Conservation (phyloP, 1,140 invertebrate genomes). For the Panagrolaimus sp. region DNA sequence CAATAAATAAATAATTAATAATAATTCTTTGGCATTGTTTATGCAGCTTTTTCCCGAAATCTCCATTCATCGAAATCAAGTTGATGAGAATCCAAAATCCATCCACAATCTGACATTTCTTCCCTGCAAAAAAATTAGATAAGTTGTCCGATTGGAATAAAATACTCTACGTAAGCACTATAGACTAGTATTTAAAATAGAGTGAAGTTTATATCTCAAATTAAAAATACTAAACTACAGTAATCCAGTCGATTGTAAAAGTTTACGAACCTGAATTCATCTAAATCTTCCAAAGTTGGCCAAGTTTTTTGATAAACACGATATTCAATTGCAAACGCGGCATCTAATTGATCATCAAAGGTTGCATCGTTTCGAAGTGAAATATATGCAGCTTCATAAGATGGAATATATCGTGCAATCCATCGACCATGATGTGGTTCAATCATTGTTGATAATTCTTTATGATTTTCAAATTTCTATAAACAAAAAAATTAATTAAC, state of each 20-base stretch:
- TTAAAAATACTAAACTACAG: constrained; percentile 20
- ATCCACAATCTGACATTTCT: constrained; percentile 22
- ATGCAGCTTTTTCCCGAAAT: constrained; percentile 15
- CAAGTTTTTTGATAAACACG: background rate
- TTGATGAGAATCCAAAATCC: constrained; percentile 29
- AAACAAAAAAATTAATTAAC: background rate
- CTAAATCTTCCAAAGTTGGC: background rate
- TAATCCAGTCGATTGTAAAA: background rate
- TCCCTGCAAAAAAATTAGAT: constrained; percentile 7
- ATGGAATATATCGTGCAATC: background rate
- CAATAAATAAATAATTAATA: too few species aligned
- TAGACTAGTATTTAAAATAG: constrained; percentile 20
- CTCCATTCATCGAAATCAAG: constrained; percentile 40
- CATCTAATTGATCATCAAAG: constrained; percentile 5
- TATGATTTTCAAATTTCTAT: constrained; percentile 3
- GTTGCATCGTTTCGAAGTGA: constrained; percentile 1
- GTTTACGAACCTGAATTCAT: background rate
- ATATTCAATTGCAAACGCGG: background rate
- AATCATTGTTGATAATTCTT: constrained; percentile 8
- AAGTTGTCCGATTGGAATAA: constrained; percentile 22
- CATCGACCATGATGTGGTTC: background rate
- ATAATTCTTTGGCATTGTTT: background rate
- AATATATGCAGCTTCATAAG: background rate
- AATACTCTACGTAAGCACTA: constrained; percentile 5
- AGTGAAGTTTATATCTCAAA: constrained; percentile 26